These are phyloP conservation scores for Plutomurus gul DNA, from an alignment of 1,140 invertebrate genomes.

Conservation along the genomic window DNA sequence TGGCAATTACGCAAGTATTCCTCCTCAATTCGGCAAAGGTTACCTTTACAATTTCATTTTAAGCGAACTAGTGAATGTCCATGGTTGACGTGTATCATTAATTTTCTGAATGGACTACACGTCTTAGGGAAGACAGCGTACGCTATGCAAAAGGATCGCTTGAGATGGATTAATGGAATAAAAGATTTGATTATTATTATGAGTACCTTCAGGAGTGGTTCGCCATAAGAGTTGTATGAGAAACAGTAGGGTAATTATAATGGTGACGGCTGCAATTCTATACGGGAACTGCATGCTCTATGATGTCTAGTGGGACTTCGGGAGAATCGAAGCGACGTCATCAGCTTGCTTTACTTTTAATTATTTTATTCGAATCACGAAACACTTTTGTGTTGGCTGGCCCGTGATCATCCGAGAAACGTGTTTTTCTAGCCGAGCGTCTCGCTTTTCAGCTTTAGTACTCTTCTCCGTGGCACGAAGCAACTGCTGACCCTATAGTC, in stretches of 20 bases:
- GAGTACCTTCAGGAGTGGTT: background rate
- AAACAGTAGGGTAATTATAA: slow-evolving; percentile 37
- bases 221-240: slow-evolving; percentile 41
- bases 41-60: no score
- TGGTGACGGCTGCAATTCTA: slow-evolving; percentile 41
- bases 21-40: no score
- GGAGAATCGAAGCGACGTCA: slow-evolving; percentile 29
- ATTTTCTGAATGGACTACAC: no score
- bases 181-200: background rate
- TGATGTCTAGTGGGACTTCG: slow-evolving; percentile 13
- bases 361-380: background rate
- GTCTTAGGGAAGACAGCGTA: no score
- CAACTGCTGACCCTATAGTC: no score
- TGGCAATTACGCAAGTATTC: no score
- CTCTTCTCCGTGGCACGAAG: no score
- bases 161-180: background rate
- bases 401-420: background rate
- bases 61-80: no score
- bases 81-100: no score
- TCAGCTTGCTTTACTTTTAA: slow-evolving; percentile 22
- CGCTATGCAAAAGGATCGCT: no score
- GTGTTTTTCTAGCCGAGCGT: no score
- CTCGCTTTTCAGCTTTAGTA: no score
- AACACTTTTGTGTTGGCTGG: background rate
- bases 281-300: slow-evolving; percentile 51